Conservation (phyloP, 2,888 invertebrate genomes). For the Encarsia formosa region DNA sequence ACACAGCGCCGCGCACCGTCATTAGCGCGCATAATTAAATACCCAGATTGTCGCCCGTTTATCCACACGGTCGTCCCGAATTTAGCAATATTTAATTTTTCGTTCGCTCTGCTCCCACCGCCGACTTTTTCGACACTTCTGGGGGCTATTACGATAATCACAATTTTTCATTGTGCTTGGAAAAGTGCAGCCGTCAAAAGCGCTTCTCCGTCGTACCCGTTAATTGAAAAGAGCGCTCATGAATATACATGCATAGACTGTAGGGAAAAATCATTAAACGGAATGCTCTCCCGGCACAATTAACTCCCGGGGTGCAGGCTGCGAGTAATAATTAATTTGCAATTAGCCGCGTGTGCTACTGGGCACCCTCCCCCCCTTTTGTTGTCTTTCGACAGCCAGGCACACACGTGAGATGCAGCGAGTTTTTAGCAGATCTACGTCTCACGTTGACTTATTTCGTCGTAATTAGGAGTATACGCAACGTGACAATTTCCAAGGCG, state of each 20-base stretch:
- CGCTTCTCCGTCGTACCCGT: slow-evolving; percentile 9
- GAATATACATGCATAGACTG: slow-evolving; percentile 6
- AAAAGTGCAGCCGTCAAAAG: slow-evolving; percentile 13
- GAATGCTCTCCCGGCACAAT: slow-evolving; percentile 12
- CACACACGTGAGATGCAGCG: slow-evolving; percentile 12
- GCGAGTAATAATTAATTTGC: slow-evolving; percentile 27
- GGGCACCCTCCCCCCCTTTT: not conserved
- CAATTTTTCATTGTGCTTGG: slow-evolving; percentile 18
- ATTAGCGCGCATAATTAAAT: slow-evolving; percentile 45
- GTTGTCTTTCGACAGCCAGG: slow-evolving; percentile 24
- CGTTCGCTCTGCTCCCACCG: slow-evolving; percentile 26
- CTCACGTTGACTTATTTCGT: too few relatives aligned
- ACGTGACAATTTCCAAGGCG: too few relatives aligned
- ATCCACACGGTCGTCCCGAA: slow-evolving; percentile 40
- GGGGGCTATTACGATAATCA: slow-evolving; percentile 23
- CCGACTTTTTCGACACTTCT: slow-evolving; percentile 18
- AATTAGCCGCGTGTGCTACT: slow-evolving; percentile 16
- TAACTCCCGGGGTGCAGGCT: slow-evolving; percentile 7
- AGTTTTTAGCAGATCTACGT: not conserved
- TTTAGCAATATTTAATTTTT: slow-evolving; percentile 47
- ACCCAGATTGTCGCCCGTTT: slow-evolving; percentile 43
- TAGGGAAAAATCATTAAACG: slow-evolving; percentile 25
- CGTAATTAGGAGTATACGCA: too few relatives aligned
- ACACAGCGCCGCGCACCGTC: too few relatives aligned
- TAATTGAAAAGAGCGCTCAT: slow-evolving; percentile 22